These are phyloP conservation scores for Pinna nobilis DNA, from an alignment of 1,140 invertebrate genomes.

Conservation along the genomic window DNA sequence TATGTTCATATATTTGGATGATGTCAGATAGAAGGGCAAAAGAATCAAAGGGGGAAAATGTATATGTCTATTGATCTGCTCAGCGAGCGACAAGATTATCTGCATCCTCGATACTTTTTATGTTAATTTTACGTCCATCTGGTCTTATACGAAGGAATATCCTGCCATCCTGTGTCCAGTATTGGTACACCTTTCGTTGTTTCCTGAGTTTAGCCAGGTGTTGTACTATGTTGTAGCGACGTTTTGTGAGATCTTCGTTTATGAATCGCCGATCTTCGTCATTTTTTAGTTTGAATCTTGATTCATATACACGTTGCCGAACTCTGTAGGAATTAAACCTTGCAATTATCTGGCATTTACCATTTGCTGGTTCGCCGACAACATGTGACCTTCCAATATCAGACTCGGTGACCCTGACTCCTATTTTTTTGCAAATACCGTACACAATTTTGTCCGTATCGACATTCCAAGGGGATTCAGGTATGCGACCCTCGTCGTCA, in stretches of 20 bases:
- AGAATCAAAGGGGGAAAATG: too few relatives aligned
- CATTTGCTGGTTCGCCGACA: too few relatives aligned
- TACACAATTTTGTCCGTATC: background rate
- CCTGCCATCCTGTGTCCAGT: too few relatives aligned
- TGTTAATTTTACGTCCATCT: background rate
- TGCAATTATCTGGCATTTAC: background rate
- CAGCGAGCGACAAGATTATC: background rate
- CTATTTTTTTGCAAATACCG: background rate
- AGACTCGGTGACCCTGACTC: background rate
- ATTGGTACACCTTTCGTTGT: background rate
- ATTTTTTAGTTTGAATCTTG: background rate
- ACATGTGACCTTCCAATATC: background rate
- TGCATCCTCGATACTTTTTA: background rate
- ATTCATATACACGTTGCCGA: background rate
- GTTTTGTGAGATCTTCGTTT: background rate
- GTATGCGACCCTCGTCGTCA: background rate
- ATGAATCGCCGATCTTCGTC: background rate
- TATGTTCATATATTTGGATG: background rate
- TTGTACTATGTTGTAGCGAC: background rate
- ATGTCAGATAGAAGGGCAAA: too few relatives aligned
- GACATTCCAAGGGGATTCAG: background rate
- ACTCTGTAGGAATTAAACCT: background rate
- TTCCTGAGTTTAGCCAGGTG: background rate
- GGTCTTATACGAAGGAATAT: background rate
- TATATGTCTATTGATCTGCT: background rate